Conservation (phyloP, 37 sponge, comb jelly and placozoan genomes). For the Dysidea cf. avara region DNA sequence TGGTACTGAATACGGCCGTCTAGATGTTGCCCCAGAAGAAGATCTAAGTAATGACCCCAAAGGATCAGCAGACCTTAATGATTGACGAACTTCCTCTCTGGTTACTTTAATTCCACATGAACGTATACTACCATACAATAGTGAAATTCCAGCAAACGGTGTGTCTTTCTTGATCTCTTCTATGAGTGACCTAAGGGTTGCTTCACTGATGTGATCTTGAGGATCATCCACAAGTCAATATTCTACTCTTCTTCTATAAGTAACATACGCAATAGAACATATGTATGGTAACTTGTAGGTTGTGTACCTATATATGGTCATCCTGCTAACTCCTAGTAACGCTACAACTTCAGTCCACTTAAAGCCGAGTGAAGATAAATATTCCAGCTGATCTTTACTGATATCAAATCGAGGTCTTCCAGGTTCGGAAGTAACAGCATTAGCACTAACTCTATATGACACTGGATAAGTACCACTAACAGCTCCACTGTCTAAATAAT, state of each 20-base stretch:
- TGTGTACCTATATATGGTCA: conserved; percentile 27
- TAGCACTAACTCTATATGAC: neutral
- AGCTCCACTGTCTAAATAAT: neutral
- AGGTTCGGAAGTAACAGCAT: neutral
- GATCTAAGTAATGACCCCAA: conserved; percentile 1
- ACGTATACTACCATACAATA: conserved; percentile 1
- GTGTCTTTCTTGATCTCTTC: neutral
- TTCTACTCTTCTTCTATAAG: conserved; percentile 15
- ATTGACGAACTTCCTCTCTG: conserved; percentile 7
- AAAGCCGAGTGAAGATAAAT: conserved; percentile 17
- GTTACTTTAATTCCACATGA: conserved; percentile 23
- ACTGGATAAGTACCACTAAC: neutral
- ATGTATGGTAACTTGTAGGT: too few relatives aligned
- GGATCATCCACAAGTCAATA: conserved; percentile 2
- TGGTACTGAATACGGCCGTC: conserved; percentile 11
- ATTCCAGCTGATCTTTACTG: conserved; percentile 26
- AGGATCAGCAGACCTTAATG: conserved; percentile 7
- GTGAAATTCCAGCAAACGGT: conserved; percentile 1
- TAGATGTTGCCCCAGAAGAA: conserved; percentile 3
- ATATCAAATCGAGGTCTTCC: conserved; percentile 21
- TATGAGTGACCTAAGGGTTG: neutral
- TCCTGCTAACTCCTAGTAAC: conserved; percentile 10
- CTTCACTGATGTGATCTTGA: neutral
- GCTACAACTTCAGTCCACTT: conserved; percentile 26
- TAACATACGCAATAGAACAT: too few relatives aligned